Percentiles rank a stretch among this genome's conserved stretches.
Evolutionary conservation across 2,797 vertebrate genomes (phyloP).

Genomic region (Enteromius viviparus): DNA sequence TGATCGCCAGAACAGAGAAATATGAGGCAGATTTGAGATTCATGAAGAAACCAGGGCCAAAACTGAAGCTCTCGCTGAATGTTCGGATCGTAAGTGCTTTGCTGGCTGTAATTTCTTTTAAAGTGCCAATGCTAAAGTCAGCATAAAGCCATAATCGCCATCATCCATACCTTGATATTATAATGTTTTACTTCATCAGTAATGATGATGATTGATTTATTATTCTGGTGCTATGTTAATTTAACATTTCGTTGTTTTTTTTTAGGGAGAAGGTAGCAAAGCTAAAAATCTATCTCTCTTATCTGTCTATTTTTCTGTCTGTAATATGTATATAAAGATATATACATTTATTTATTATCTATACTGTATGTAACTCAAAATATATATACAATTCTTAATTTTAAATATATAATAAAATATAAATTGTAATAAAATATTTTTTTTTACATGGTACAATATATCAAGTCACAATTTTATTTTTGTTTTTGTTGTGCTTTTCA

Average conservation of each 20-base stretch:
- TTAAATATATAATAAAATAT: too few species aligned
- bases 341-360: too few species aligned
- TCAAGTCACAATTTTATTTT: neutral
- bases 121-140: conserved; percentile 26
- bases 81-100: conserved; percentile 31
- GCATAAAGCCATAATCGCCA: conserved; percentile 25
- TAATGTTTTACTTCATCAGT: neutral
- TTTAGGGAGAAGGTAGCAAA: neutral
- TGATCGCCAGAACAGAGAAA: conserved; percentile 31
- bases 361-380: too few species aligned
- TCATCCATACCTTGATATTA: neutral
- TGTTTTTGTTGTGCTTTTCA: neutral
- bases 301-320: too few species aligned
- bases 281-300: neutral
- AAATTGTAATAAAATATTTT: too few species aligned
- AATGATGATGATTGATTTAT: neutral
- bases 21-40: conserved; percentile 36
- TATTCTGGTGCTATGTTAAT: conserved; percentile 7
- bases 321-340: too few species aligned
- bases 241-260: neutral
- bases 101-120: conserved; percentile 34
- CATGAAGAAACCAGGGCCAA: conserved; percentile 34
- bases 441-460: neutral
- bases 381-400: too few species aligned
- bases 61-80: neutral